These are phyloP conservation scores for Heliothis virescens DNA, from an alignment of 1,140 invertebrate species.

Conservation along the genomic window DNA sequence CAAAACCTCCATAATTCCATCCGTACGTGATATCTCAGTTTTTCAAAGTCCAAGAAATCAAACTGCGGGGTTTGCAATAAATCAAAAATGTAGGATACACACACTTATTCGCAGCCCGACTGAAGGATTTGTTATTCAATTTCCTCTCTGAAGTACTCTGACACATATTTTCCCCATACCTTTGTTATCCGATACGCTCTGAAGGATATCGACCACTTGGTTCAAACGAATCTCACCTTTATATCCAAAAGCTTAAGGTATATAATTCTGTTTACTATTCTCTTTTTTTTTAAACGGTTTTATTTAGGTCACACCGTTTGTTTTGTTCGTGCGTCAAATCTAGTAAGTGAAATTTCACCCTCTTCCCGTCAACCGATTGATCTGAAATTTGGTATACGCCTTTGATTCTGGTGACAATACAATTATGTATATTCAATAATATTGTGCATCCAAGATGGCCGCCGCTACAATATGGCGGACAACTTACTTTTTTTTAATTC, in stretches of 20 bases:
- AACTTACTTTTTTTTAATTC: too few species aligned
- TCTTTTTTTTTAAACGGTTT: too few species aligned
- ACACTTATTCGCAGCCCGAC: constrained; percentile 36
- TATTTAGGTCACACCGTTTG: too few species aligned
- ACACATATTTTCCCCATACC: constrained; percentile 43
- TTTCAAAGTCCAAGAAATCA: constrained; percentile 16
- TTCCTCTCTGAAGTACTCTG: constrained; percentile 32
- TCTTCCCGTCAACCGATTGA: too few species aligned
- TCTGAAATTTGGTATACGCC: too few species aligned
- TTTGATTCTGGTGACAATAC: too few species aligned
- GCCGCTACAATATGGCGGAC: too few species aligned
- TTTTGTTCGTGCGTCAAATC: too few species aligned
- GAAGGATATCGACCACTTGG: constrained; percentile 25
- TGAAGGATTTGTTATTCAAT: constrained; percentile 50
- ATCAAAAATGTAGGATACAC: constrained; percentile 39
- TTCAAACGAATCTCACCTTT: constrained; percentile 4
- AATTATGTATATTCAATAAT: too few species aligned
- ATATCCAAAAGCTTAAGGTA: background rate
- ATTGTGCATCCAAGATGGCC: too few species aligned
- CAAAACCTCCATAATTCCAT: too few species aligned
- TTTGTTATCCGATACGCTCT: constrained; percentile 40
- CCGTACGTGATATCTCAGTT: background rate
- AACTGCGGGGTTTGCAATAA: background rate
- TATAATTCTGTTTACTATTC: background rate
- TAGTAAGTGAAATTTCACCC: too few species aligned